These are phyloP conservation scores for Chalcosyrphus nemorum DNA, from an alignment of 2,888 invertebrate species.

Conservation along the genomic window DNA sequence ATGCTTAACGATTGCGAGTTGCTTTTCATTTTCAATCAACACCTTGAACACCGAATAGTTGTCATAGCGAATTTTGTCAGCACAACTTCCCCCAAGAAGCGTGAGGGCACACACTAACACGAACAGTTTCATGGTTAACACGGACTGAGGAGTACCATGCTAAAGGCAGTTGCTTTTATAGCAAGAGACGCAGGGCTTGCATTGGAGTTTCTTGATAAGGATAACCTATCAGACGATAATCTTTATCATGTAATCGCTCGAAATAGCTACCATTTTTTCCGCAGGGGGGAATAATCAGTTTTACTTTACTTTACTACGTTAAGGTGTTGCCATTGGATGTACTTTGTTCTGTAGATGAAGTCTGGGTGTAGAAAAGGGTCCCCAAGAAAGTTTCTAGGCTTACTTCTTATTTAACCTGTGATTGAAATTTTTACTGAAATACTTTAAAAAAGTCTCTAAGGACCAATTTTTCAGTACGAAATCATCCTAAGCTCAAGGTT, in stretches of 20 bases:
- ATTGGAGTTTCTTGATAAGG: neutral
- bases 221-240: constrained; percentile 23
- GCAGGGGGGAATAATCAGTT: neutral
- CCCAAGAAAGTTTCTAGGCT: too few species aligned
- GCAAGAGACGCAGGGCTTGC: neutral
- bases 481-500: too few species aligned
- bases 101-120: constrained; percentile 74
- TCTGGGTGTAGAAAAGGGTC: too few species aligned
- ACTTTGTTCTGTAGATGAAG: too few species aligned
- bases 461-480: too few species aligned
- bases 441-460: too few species aligned
- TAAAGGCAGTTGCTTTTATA: constrained; percentile 17
- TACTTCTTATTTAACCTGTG: too few species aligned
- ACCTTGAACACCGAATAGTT: constrained; percentile 78
- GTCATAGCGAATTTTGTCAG: constrained; percentile 78
- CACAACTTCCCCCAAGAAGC: constrained; percentile 14
- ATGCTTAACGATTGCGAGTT: constrained; percentile 81
- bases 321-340: too few species aligned
- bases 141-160: neutral
- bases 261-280: neutral
- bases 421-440: too few species aligned
- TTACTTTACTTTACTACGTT: too few species aligned
- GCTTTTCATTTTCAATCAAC: constrained; percentile 82
- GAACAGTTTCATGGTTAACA: constrained; percentile 71
- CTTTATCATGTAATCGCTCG: neutral